phyloP scores from a whole-genome alignment of 2,113 vertebrate genomes.

The Oreochromis niloticus region DNA sequence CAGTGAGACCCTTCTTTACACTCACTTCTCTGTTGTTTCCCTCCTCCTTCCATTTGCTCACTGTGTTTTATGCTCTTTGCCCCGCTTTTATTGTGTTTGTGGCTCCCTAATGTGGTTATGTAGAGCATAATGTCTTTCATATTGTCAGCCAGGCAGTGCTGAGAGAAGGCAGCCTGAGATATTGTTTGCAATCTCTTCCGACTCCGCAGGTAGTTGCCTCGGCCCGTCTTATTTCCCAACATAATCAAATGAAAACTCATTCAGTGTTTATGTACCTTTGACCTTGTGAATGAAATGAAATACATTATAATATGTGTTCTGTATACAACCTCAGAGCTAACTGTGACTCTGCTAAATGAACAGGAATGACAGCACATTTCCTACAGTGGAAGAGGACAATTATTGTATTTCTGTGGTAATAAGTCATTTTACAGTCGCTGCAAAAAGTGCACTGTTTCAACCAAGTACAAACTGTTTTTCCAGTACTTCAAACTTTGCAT shows the following conservation, averaged over 20 bases:
- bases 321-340: background rate
- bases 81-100: constrained; percentile 60
- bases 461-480: background rate
- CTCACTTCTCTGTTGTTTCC: background rate
- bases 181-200: constrained; percentile 57
- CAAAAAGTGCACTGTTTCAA: background rate
- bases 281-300: constrained; percentile 31
- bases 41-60: constrained; percentile 18
- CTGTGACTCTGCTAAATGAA: background rate
- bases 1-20: constrained; percentile 37
- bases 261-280: constrained; percentile 14
- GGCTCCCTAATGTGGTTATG: constrained; percentile 67
- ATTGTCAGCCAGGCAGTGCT: constrained; percentile 42
- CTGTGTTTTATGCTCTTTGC: constrained; percentile 59
- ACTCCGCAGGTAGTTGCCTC: constrained; percentile 42
- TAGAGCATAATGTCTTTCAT: constrained; percentile 59
- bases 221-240: constrained; percentile 20
- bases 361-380: background rate
- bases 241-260: constrained; percentile 52
- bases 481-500: background rate
- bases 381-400: background rate
- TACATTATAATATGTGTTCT: background rate
- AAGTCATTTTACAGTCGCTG: background rate
- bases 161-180: constrained; percentile 53
- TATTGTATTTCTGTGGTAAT: background rate